Evolutionary conservation across 2,888 invertebrate species (phyloP), one percentile per base, ranked within the genome.

Genomic region (Adelognathus sp.): DNA sequence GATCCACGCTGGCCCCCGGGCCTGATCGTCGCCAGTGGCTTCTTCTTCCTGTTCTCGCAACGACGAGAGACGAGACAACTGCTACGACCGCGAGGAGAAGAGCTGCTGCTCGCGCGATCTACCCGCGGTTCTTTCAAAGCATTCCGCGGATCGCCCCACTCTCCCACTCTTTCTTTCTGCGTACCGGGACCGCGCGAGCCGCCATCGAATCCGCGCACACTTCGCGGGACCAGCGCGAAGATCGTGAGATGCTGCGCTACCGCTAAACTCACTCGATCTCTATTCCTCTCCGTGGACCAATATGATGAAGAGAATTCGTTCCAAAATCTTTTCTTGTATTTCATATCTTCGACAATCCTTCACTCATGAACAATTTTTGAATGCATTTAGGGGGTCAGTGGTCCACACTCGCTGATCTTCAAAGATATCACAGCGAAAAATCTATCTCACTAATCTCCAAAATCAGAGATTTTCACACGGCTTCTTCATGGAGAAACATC

Each of bases 61-160:
- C 61, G 31, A 72, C 71, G 74, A 63, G 61, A n/a, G n/a, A n/a
- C 61, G 46, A 50, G 46, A 50, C 46, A 50, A 50, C 46, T 50
- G 21, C n/a, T n/a, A 70, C 46, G 58, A 61, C 61, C 41, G 80
- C 82, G 74, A 84, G 85, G 85, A n/a, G n/a, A n/a, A n/a, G n/a
- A n/a, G n/a, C n/a, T n/a, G 82, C 80, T 78, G 58, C 64, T 66
- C 82, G 82, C 82, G 85, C 79, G 81, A 71, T 80, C 81, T 77
- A 60, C 86, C 86, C 88, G 91, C 91, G 91, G 91, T 80, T 86
- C 90, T 89, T 89, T 90, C 91, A 91, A 91, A 91, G 91, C 91
- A 91, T 91, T 91, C 91, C 90, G 86, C 86, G 86, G 89, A 88
- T 87, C 89, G 87, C 87, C 87, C 87, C 86, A 86, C 87, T 72